Evolutionary conservation across 2,888 invertebrate genomes (phyloP), one percentile per base, ranked within the genome.

Genomic region (Andrena bucephala): DNA sequence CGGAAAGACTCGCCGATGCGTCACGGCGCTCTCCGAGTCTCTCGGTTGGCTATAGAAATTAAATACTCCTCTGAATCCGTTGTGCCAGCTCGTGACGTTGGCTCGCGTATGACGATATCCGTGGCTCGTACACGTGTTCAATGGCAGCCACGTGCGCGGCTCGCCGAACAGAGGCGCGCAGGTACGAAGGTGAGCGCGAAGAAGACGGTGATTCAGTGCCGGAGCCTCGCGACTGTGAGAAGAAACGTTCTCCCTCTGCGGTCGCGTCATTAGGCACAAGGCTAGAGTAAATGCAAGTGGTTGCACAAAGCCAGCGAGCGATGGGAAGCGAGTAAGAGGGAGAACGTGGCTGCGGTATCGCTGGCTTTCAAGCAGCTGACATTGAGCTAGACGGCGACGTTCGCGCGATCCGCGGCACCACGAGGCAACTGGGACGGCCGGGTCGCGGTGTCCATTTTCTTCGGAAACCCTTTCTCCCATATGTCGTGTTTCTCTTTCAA

Each of bases 261-360:
- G 79, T 78, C 86, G 86, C 90, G 90, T 91, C 91, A 92, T 92
- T 90, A 92, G 89, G 91, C 85, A 92, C 92, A 92, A 92, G 92
- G 92, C 85, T 89, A 84, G 79, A 87, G 87, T 87, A 84, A 85
- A 85, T 68, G 88, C 87, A 74, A 83, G 77, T 75, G 65, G 82
- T 82, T 86, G 89, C 87, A 86, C 90, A 89, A 86, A 87, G 87
- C 82, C 81, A 70, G 57, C 71, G 52, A 59, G 27, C 52, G 63
- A 31, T 36, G 50, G 75, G 65, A 70, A 79, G 73, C 60, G 59
- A 63, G 70, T 72, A 65, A 29, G 65, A 54, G 27, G 67, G 65
- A 59, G 67, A 20, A 67, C 62, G 72, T 54, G 50, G 24, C 29
- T 24, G 70, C 33, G 62, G 50, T 80, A 85, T 77, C 81, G 85